Conservation (phyloP, 1,140 invertebrate species). For the Saccostrea cuccullata region DNA sequence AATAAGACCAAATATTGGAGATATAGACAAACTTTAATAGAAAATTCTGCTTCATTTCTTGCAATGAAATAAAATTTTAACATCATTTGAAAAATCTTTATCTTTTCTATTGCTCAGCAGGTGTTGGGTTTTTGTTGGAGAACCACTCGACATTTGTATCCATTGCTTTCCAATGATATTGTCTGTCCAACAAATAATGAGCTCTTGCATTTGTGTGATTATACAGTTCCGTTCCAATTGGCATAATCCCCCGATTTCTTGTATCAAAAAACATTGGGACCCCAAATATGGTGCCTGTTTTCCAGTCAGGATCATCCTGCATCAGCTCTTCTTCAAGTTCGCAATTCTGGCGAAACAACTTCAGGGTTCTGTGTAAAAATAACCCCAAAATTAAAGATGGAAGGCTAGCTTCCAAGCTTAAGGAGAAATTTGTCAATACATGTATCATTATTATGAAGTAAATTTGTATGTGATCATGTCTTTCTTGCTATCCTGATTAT, state of each 20-base stretch:
- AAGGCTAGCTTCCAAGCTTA: too few relatives aligned
- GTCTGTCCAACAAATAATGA: not conserved
- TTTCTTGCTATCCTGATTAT: too few relatives aligned
- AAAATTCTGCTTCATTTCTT: too few relatives aligned
- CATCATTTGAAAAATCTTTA: not conserved
- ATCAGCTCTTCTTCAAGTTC: not conserved
- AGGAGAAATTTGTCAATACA: too few relatives aligned
- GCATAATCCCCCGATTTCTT: not conserved
- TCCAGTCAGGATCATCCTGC: not conserved
- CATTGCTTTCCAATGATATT: not conserved
- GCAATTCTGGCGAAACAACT: conserved; percentile 16
- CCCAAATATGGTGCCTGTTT: not conserved
- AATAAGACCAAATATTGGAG: too few relatives aligned
- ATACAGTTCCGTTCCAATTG: not conserved
- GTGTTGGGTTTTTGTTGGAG: not conserved
- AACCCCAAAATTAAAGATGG: too few relatives aligned
- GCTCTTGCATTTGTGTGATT: not conserved
- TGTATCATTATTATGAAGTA: too few relatives aligned
- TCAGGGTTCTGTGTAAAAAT: not conserved
- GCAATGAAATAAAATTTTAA: conserved; percentile 44
- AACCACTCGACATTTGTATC: not conserved
- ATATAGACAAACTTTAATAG: too few relatives aligned
- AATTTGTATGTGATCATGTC: too few relatives aligned
- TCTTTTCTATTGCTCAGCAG: not conserved
- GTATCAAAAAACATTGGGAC: not conserved